Conservation (phyloP, 2,888 invertebrate genomes). For the Hirtodrosophila cameraria region DNA sequence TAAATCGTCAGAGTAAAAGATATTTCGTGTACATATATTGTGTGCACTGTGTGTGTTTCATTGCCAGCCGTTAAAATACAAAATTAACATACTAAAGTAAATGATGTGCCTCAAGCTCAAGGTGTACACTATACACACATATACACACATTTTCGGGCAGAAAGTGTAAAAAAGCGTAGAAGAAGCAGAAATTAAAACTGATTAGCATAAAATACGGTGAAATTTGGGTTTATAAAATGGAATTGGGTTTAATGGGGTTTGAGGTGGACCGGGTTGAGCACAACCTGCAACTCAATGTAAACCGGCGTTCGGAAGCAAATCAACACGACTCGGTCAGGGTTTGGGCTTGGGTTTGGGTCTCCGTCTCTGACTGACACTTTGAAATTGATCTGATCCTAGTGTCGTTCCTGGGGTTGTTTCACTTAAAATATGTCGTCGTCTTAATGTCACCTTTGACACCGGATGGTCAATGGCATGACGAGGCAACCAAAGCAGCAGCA, state of each 20-base stretch:
- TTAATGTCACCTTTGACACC: conserved; percentile 69
- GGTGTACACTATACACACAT: not conserved
- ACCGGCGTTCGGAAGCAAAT: conserved; percentile 48
- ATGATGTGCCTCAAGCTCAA: conserved; percentile 28
- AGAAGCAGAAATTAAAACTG: conserved; percentile 62
- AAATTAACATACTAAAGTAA: conserved; percentile 73
- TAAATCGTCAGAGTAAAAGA: conserved; percentile 68
- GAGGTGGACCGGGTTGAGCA: conserved; percentile 13
- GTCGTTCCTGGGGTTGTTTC: conserved; percentile 37
- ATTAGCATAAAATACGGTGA: conserved; percentile 58
- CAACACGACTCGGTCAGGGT: conserved; percentile 39
- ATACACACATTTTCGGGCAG: conserved; percentile 24
- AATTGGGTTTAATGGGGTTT: conserved; percentile 38
- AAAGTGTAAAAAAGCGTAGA: conserved; percentile 33
- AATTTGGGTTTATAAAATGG: conserved; percentile 25
- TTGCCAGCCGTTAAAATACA: conserved; percentile 43
- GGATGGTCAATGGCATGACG: conserved; percentile 58
- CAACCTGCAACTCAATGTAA: conserved; percentile 9
- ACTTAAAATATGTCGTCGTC: conserved; percentile 39
- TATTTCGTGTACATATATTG: too few species aligned
- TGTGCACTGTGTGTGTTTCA: too few species aligned
- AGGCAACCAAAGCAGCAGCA: conserved; percentile 17
- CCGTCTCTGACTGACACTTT: conserved; percentile 2
- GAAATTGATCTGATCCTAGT: conserved; percentile 9
- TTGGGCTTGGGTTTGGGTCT: not conserved